Percentiles rank a stretch among this genome's conserved stretches.
Evolutionary conservation across 2,113 vertebrate genomes (phyloP).

Genomic region (human (Homo sapiens)): GRCh38 chr5:118611501-118612000

Average conservation of each 20-base stretch:
- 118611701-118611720: not conserved
- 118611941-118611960: not conserved
- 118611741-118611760: not conserved
- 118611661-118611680: not conserved
- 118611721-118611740: not conserved
- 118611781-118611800: not conserved
- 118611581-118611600: not conserved
- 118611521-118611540: not conserved
- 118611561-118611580: not conserved
- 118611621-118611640: not conserved
- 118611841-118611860: not conserved
- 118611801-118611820: not conserved
- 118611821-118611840: not conserved
- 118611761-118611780: not conserved
- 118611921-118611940: not conserved
- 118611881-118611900: not conserved
- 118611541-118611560: constrained; percentile 57
- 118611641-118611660: not conserved
- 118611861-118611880: not conserved
- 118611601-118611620: not conserved
- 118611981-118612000: not conserved
- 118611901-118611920: not conserved
- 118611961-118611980: not conserved
- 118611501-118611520: not conserved
- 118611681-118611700: not conserved